phyloP scores from a whole-genome alignment of 1,140 invertebrate species.

The Streblospio benedicti region DNA sequence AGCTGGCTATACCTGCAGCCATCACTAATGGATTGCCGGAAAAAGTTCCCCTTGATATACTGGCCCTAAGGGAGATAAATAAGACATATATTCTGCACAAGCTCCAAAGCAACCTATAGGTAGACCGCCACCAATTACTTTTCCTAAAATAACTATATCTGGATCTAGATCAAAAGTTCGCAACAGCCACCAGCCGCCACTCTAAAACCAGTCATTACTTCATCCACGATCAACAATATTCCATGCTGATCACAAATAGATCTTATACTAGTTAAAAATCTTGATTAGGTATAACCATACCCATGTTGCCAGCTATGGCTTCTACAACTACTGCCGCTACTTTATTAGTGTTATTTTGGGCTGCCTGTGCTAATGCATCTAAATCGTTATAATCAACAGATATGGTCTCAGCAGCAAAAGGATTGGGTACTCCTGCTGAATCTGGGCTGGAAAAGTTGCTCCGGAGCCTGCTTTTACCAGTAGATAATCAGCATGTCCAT shows the following conservation, averaged over 20 bases:
- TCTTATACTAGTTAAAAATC: neutral
- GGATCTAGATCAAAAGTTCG: conserved; percentile 2
- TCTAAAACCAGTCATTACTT: conserved; percentile 22
- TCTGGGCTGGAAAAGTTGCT: conserved; percentile 4
- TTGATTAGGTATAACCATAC: neutral
- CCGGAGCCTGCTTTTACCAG: conserved; percentile 19
- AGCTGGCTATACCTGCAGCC: too few relatives aligned
- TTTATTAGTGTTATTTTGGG: neutral
- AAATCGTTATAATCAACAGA: neutral
- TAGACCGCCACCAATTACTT: conserved; percentile 3
- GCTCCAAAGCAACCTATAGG: neutral
- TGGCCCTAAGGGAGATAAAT: neutral
- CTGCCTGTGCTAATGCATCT: neutral
- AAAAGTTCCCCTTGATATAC: conserved; percentile 7
- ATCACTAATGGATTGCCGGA: conserved; percentile 2
- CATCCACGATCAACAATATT: conserved; percentile 22
- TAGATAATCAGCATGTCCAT: conserved; percentile 23
- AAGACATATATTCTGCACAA: neutral
- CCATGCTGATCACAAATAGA: conserved; percentile 1
- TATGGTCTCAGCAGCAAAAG: neutral
- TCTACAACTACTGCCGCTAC: neutral
- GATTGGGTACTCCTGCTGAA: neutral
- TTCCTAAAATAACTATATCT: neutral
- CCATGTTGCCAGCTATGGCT: neutral
- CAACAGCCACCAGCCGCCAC: conserved; percentile 10